These are phyloP conservation scores for Bicyclus anynana DNA, from an alignment of 1,140 invertebrate species.

Conservation along the genomic window DNA sequence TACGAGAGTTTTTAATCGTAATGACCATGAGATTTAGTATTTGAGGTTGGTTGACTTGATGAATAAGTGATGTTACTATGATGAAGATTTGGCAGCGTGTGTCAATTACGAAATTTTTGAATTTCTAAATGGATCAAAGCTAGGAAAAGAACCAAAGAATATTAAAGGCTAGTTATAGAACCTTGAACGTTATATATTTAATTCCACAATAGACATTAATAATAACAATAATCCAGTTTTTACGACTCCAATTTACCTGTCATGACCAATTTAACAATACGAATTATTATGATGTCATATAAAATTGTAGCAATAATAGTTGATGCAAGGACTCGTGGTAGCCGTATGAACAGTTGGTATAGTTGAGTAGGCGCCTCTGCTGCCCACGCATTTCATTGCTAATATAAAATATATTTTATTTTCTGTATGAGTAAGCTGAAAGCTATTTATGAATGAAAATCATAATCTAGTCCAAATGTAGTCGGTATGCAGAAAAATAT, in stretches of 20 bases:
- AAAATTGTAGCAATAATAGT: neutral
- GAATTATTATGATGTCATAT: slow-evolving; percentile 1
- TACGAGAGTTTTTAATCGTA: too few species aligned
- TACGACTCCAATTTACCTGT: neutral
- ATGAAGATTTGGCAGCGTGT: too few species aligned
- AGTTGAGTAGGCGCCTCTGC: slow-evolving; percentile 15
- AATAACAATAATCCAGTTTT: neutral
- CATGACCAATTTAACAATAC: neutral
- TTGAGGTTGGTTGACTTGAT: too few species aligned
- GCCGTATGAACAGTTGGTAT: neutral
- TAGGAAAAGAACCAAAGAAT: too few species aligned
- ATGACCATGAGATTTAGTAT: too few species aligned
- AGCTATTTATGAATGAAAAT: neutral
- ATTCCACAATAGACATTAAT: neutral
- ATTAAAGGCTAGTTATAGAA: too few species aligned
- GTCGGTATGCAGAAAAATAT: too few species aligned
- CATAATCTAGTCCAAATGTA: neutral
- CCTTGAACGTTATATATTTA: neutral
- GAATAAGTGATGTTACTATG: too few species aligned
- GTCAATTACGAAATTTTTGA: too few species aligned
- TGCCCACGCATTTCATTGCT: neutral
- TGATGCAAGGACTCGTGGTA: neutral
- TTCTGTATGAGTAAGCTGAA: neutral
- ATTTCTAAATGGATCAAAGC: too few species aligned
- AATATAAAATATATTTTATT: too few species aligned